These are phyloP conservation scores for Myrmecobius fasciatus DNA, from an alignment of 2,113 vertebrate species.

Conservation along the genomic window DNA sequence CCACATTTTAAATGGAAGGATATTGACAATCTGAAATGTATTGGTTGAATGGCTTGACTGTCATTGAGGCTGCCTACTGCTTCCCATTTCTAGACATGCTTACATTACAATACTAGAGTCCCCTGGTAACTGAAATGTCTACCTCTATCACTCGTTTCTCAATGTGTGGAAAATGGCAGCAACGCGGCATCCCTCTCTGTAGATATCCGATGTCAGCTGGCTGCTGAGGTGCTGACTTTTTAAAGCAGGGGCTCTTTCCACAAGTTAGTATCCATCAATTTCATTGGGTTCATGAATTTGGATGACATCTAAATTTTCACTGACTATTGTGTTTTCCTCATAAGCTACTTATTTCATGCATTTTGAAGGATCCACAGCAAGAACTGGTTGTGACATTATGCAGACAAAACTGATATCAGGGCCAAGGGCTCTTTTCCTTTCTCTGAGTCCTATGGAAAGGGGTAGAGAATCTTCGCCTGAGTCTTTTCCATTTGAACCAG, in stretches of 20 bases:
- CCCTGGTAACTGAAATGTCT: neutral
- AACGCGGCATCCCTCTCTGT: neutral
- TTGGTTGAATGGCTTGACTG: neutral
- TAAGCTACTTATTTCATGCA: neutral
- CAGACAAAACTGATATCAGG: neutral
- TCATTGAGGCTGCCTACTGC: neutral
- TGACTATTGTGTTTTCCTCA: neutral
- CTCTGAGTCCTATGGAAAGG: neutral
- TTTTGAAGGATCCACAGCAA: neutral
- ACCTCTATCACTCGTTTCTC: neutral
- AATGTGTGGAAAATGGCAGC: neutral
- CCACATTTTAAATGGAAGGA: neutral
- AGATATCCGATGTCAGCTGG: neutral
- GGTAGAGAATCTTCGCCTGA: neutral
- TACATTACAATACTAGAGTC: neutral
- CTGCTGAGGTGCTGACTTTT: neutral
- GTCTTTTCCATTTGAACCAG: neutral
- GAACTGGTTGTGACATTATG: neutral
- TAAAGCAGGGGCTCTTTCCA: neutral
- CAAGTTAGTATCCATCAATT: neutral
- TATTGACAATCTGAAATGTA: neutral
- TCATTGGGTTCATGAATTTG: neutral
- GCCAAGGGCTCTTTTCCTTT: neutral
- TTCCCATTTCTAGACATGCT: neutral
- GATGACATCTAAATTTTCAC: neutral